Evolutionary conservation across 2,888 invertebrate species (phyloP).

Genomic region (Entomobrya proxima): DNA sequence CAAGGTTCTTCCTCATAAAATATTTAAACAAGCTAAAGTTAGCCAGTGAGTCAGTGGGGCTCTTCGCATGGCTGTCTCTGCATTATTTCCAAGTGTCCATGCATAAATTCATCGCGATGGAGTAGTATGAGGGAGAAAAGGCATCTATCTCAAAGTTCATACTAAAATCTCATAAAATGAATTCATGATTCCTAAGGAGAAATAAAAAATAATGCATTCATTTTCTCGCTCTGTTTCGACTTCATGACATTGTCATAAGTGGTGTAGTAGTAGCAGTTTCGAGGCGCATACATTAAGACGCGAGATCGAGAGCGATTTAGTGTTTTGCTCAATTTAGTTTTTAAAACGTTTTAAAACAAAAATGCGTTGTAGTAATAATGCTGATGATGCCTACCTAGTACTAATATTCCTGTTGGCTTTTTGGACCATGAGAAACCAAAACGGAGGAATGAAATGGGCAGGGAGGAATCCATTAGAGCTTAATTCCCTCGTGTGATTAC

Average conservation of each 20-base stretch:
- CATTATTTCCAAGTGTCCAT: conserved; percentile 23
- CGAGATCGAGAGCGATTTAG: conserved; percentile 3
- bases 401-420: conserved; percentile 8
- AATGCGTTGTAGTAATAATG: no score
- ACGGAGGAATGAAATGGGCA: conserved; percentile 26
- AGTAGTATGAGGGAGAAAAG: background rate
- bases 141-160: background rate
- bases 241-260: conserved; percentile 6
- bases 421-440: background rate
- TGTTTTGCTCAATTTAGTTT: conserved; percentile 39
- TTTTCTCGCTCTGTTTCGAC: no score
- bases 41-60: conserved; percentile 30
- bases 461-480: conserved; percentile 56
- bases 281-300: conserved; percentile 4
- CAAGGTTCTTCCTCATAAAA: conserved; percentile 22
- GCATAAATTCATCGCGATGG: conserved; percentile 28
- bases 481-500: conserved; percentile 53
- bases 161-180: no score
- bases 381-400: background rate
- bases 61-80: background rate
- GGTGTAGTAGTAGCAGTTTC: background rate
- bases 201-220: conserved; percentile 35
- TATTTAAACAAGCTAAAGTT: conserved; percentile 17
- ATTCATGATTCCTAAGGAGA: background rate
- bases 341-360: conserved; percentile 39